Percentiles rank a stretch among this genome's conserved stretches.
phyloP scores from a whole-genome alignment of 2,797 vertebrate species.

The Acrossocheilus wenchowensis region DNA sequence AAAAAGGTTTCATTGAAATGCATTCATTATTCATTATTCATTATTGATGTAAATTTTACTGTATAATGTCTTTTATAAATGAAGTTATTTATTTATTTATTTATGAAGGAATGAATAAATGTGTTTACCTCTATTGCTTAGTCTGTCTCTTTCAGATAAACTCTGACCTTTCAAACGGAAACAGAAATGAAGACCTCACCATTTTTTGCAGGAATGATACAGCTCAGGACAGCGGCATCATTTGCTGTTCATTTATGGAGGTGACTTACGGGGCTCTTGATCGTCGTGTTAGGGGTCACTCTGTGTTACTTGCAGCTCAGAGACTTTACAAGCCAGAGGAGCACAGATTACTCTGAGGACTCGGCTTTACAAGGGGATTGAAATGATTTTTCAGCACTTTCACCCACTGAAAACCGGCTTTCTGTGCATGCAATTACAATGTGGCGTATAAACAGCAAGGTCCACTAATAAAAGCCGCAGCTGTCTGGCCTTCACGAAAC shows the following conservation, averaged over 20 bases:
- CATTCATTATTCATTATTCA: too few relatives aligned
- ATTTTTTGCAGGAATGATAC: neutral
- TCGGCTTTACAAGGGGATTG: conserved; percentile 36
- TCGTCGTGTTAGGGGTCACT: neutral
- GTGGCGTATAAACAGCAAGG: neutral
- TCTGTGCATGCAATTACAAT: neutral
- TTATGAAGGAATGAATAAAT: neutral
- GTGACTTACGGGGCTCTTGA: neutral
- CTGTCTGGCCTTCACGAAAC: conserved; percentile 35
- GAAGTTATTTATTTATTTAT: neutral
- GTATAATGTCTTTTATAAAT: neutral
- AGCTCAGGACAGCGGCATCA: neutral
- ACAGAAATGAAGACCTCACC: neutral
- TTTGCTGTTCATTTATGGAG: neutral
- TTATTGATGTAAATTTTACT: neutral
- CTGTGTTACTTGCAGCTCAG: neutral
- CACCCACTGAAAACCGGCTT: neutral
- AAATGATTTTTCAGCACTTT: conserved; percentile 22
- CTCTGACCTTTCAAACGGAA: neutral
- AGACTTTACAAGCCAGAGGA: conserved; percentile 30
- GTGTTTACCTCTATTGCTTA: neutral
- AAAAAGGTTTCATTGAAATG: neutral
- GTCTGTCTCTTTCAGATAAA: neutral
- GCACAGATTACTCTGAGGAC: conserved; percentile 19
- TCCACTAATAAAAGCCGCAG: conserved; percentile 23